Percentiles rank a stretch among this genome's conserved stretches.
Conservation (phyloP, 30 jellyfish, hydroid and myxozoan species). For the Pseudorhiza aurosa region DNA sequence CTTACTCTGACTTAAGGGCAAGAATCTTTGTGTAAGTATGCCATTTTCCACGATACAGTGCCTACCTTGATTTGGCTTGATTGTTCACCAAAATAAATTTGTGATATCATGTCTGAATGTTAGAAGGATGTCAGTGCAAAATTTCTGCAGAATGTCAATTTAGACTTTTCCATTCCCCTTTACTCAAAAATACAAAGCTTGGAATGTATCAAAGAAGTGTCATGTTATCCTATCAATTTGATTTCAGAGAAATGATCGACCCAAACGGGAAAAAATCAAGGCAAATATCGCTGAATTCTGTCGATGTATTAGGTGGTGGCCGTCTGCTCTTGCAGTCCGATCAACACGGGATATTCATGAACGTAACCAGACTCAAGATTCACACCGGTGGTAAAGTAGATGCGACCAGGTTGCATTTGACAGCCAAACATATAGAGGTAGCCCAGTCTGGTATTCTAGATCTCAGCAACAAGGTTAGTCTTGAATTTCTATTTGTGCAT, state of each 20-base stretch:
- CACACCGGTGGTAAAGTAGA: conserved; percentile 64
- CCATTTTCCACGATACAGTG: no score
- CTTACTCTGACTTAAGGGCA: no score
- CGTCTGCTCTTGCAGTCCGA: conserved; percentile 32
- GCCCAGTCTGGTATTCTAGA: conserved; percentile 66
- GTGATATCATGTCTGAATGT: no score
- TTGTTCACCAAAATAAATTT: no score
- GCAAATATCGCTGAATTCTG: conserved; percentile 28
- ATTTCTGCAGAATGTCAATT: no score
- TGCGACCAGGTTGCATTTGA: conserved; percentile 44
- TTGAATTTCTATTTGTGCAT: background rate
- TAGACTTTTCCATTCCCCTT: no score
- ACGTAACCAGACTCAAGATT: conserved; percentile 26
- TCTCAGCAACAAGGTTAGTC: conserved; percentile 29
- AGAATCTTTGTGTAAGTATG: no score
- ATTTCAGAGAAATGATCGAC: conserved; percentile 70
- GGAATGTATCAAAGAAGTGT: no score
- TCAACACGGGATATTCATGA: conserved; percentile 29
- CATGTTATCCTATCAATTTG: no score
- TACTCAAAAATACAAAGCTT: no score
- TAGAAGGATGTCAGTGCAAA: no score
- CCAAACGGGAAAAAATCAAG: conserved; percentile 56
- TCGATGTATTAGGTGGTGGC: conserved; percentile 62
- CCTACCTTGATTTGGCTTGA: no score
- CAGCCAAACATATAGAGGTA: conserved; percentile 33